phyloP scores from a whole-genome alignment of 1,140 invertebrate genomes.

The Sinella curviseta region DNA sequence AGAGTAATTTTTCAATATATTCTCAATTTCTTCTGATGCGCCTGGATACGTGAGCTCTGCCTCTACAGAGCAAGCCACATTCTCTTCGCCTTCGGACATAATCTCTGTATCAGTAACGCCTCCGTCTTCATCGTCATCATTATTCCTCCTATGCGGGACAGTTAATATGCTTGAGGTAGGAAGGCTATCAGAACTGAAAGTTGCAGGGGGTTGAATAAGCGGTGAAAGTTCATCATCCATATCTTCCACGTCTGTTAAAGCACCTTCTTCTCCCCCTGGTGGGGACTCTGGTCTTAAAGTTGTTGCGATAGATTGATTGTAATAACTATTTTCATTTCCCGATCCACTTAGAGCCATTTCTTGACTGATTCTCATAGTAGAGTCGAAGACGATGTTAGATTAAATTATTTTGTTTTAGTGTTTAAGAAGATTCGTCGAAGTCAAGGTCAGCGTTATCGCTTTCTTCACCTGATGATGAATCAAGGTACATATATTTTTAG shows the following conservation, averaged over 20 bases:
- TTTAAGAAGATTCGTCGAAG: not conserved
- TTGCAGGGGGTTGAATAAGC: conserved; percentile 4
- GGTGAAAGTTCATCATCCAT: conserved; percentile 51
- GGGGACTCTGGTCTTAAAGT: conserved; percentile 27
- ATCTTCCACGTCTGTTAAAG: conserved; percentile 58
- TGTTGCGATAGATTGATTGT: not conserved
- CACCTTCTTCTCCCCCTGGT: conserved; percentile 48
- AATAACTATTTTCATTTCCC: not conserved
- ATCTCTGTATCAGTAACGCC: conserved; percentile 53
- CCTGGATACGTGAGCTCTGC: conserved; percentile 2
- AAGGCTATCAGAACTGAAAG: not conserved
- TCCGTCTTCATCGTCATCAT: conserved; percentile 36
- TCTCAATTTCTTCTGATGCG: conserved; percentile 43
- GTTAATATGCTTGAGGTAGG: not conserved
- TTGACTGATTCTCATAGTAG: conserved; percentile 40
- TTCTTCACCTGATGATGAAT: conserved; percentile 21
- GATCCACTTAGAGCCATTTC: conserved; percentile 25
- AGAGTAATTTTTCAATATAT: conserved; percentile 35
- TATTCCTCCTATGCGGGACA: not conserved
- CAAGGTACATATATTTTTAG: conserved; percentile 20
- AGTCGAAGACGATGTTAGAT: not conserved
- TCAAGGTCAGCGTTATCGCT: conserved; percentile 22
- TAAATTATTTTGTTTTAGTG: not conserved
- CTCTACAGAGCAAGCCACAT: conserved; percentile 40
- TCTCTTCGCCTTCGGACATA: conserved; percentile 50